Percentiles rank a stretch among this genome's conserved stretches.
These are phyloP conservation scores for Limnothrissa miodon DNA, from an alignment of 2,113 vertebrate genomes.

Conservation along the genomic window DNA sequence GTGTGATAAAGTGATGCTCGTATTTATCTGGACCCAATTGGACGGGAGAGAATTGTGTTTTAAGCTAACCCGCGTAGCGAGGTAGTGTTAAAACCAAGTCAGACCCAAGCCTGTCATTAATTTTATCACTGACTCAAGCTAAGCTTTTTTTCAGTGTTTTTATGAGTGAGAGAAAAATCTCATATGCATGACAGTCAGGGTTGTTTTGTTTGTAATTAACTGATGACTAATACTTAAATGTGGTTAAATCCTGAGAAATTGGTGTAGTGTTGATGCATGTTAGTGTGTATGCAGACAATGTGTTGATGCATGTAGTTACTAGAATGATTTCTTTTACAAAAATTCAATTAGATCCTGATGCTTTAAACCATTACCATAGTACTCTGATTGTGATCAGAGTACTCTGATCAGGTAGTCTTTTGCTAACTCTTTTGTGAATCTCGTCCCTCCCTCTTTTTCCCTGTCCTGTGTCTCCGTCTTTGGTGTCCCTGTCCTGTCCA, in stretches of 20 bases:
- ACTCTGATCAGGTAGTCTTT: no score
- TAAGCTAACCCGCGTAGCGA: not conserved
- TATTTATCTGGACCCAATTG: not conserved
- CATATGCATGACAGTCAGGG: not conserved
- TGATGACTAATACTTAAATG: slow-evolving; percentile 8
- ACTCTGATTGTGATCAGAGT: no score
- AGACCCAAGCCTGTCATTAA: not conserved
- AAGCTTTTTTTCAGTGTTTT: not conserved
- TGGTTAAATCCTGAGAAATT: not conserved
- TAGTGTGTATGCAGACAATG: not conserved
- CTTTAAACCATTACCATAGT: not conserved
- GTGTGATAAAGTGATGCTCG: not conserved
- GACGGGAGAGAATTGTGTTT: not conserved
- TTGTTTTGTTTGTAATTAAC: not conserved
- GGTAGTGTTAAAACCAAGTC: not conserved
- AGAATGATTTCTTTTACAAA: not conserved
- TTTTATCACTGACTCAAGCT: not conserved
- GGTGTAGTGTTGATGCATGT: not conserved
- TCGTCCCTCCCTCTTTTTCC: not conserved
- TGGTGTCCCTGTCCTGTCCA: slow-evolving; percentile 47
- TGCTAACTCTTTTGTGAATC: not conserved
- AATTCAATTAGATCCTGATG: not conserved
- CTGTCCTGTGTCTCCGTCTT: not conserved
- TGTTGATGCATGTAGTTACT: not conserved
- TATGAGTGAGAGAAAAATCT: not conserved